Conservation (phyloP, 2,113 vertebrate species). For the Hymenochirus boettgeri region DNA sequence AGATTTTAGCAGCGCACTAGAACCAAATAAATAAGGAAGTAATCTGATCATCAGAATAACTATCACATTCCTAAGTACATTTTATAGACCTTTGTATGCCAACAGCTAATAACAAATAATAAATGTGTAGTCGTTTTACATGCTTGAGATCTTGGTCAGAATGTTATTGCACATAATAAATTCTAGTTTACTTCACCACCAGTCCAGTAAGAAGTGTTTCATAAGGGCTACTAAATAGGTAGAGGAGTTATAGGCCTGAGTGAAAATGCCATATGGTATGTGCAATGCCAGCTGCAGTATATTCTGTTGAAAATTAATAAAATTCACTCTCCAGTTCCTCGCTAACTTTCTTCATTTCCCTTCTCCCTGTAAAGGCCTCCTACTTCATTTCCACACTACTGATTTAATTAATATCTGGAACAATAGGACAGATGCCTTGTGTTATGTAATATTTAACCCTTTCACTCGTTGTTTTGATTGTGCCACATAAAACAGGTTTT, state of each 20-base stretch:
- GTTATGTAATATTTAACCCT: background rate
- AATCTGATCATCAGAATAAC: constrained; percentile 26
- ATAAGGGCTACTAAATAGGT: constrained; percentile 43
- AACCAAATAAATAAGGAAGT: constrained; percentile 17
- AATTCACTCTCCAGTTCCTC: constrained; percentile 38
- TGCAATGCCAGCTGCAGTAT: constrained; percentile 35
- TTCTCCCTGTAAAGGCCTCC: constrained; percentile 35
- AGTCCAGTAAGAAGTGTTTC: constrained; percentile 43
- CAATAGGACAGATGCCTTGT: background rate
- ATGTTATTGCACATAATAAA: constrained; percentile 43
- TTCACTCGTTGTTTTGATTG: too few species aligned
- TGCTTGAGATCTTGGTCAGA: constrained; percentile 38
- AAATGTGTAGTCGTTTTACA: constrained; percentile 39
- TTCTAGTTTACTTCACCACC: constrained; percentile 41
- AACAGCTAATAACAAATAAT: constrained; percentile 42
- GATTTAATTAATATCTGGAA: constrained; percentile 28
- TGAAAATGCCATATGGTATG: constrained; percentile 37
- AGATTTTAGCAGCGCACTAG: background rate
- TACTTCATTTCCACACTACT: constrained; percentile 37
- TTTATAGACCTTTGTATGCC: constrained; percentile 41
- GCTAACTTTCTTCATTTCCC: constrained; percentile 43
- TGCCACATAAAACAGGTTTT: too few species aligned
- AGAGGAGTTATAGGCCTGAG: constrained; percentile 39
- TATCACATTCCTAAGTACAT: constrained; percentile 26
- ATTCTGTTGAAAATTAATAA: constrained; percentile 40